Percentiles rank a stretch among this genome's conserved stretches.
Evolutionary conservation across 2,113 vertebrate species (phyloP).

Genomic region (Enhydra lutris): DNA sequence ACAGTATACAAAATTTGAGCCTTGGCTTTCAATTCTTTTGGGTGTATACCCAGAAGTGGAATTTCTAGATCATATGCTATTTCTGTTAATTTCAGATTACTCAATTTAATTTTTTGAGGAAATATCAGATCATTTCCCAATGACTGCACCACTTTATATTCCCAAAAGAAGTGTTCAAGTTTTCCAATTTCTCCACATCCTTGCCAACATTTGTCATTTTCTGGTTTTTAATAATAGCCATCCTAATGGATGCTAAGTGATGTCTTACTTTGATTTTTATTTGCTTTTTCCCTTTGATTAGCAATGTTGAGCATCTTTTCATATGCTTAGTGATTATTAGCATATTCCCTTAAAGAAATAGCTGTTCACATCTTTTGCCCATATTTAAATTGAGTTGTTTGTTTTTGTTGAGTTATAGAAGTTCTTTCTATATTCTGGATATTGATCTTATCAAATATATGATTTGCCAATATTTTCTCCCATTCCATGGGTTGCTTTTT

Average conservation of each 20-base stretch:
- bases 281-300: neutral
- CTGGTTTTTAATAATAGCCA: neutral
- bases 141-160: neutral
- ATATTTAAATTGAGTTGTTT: neutral
- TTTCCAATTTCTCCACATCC: neutral
- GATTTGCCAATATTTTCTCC: neutral
- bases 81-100: neutral
- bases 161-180: neutral
- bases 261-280: neutral
- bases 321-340: neutral
- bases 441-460: neutral
- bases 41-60: neutral
- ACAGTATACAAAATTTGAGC: neutral
- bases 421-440: neutral
- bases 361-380: neutral
- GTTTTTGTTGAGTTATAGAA: neutral
- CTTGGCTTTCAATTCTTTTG: neutral
- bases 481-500: neutral
- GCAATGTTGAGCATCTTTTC: neutral
- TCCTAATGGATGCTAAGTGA: neutral
- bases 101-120: neutral
- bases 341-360: neutral
- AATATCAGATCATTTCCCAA: neutral
- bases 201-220: neutral
- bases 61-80: neutral